Evolutionary conservation across 2,888 invertebrate genomes (phyloP).

Genomic region (Lasioglossum malachurum): DNA sequence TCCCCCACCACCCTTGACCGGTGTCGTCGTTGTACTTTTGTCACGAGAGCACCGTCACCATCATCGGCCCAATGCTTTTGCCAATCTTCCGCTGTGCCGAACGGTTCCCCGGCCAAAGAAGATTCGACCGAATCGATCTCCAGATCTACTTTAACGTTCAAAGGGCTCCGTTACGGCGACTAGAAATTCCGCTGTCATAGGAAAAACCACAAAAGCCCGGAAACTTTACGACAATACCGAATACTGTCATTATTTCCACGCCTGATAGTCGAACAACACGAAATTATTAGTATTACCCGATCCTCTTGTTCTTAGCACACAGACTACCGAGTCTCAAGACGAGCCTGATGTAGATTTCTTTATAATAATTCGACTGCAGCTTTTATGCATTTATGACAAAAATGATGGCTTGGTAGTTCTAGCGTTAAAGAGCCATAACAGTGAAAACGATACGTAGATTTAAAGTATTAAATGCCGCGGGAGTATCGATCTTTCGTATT

Average conservation of each 20-base stretch:
- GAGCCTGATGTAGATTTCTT: background rate
- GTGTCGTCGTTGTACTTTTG: constrained; percentile 78
- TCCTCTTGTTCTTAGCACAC: background rate
- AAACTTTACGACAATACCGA: background rate
- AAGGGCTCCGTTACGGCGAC: background rate
- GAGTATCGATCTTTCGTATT: constrained; percentile 34
- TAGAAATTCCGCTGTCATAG: constrained; percentile 10
- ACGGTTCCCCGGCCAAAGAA: constrained; percentile 3
- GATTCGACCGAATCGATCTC: constrained; percentile 13
- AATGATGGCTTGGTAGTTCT: too few relatives aligned
- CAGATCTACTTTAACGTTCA: constrained; percentile 11
- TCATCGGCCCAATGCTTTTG: constrained; percentile 38
- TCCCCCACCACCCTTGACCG: constrained; percentile 37
- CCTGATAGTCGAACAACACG: background rate
- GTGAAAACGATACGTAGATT: background rate
- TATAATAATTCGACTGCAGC: background rate
- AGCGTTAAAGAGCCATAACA: background rate
- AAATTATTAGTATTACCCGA: background rate
- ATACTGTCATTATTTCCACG: background rate
- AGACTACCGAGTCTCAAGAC: too few relatives aligned
- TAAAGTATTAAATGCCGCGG: background rate
- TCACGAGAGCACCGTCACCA: constrained; percentile 72
- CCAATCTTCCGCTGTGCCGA: constrained; percentile 38
- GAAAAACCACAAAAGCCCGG: background rate
- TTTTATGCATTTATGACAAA: background rate